phyloP scores from a whole-genome alignment of 1,140 invertebrate species.

The Brachionus manjavacas region DNA sequence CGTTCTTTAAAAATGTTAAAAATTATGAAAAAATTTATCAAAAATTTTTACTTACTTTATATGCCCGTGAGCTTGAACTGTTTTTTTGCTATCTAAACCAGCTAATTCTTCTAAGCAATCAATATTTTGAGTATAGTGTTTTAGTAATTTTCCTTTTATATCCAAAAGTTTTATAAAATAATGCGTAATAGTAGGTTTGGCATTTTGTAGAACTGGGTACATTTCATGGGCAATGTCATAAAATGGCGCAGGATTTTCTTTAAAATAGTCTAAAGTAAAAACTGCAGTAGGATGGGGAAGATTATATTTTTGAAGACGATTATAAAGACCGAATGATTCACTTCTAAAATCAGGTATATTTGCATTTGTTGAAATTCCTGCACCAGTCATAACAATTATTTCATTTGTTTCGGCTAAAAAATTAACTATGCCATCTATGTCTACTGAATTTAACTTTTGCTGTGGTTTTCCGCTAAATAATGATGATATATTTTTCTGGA shows the following conservation, averaged over 20 bases:
- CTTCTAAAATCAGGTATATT: conserved; percentile 67
- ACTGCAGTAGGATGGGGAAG: conserved; percentile 7
- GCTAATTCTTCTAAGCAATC: conserved; percentile 82
- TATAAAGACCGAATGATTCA: conserved; percentile 61
- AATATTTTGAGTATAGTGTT: conserved; percentile 69
- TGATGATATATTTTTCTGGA: not conserved
- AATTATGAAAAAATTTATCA: not conserved
- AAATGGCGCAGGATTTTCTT: conserved; percentile 24
- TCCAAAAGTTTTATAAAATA: conserved; percentile 42
- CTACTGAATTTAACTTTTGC: not conserved
- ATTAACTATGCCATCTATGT: conserved; percentile 5
- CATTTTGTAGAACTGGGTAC: conserved; percentile 70
- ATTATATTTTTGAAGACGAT: not conserved
- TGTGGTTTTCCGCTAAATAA: not conserved
- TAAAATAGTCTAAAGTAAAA: conserved; percentile 26
- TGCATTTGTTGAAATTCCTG: conserved; percentile 63
- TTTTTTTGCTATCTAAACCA: conserved; percentile 74
- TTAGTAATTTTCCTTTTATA: conserved; percentile 8
- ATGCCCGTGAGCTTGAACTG: conserved; percentile 88
- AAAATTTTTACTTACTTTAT: conserved; percentile 60
- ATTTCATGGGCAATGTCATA: conserved; percentile 78
- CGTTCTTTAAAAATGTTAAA: not conserved
- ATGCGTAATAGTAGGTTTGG: conserved; percentile 54
- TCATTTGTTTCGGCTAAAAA: conserved; percentile 63
- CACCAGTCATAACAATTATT: conserved; percentile 86